Evolutionary conservation across 2,797 vertebrate genomes (phyloP).

Genomic region (Thalassophryne amazonica): DNA sequence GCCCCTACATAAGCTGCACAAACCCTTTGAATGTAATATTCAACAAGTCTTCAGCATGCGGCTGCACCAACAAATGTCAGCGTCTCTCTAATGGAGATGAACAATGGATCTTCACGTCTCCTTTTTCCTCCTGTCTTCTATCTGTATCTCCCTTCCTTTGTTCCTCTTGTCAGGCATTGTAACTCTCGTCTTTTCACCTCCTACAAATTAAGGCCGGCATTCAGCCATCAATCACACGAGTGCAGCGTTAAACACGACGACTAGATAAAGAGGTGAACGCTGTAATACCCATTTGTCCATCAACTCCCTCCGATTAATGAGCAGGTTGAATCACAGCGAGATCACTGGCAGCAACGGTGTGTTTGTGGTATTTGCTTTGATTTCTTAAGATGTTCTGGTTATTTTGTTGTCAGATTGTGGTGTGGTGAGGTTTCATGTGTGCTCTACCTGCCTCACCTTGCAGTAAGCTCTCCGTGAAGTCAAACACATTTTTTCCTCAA

Average conservation of each 20-base stretch:
- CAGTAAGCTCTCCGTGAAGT: constrained; percentile 54
- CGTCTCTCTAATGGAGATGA: constrained; percentile 26
- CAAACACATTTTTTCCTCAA: constrained; percentile 68
- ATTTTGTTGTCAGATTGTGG: constrained; percentile 34
- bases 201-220: constrained; percentile 55
- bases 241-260: constrained; percentile 23
- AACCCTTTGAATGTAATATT: constrained; percentile 13
- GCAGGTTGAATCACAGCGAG: constrained; percentile 38
- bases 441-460: constrained; percentile 32
- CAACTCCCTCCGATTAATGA: constrained; percentile 45
- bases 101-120: constrained; percentile 52
- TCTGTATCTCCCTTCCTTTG: constrained; percentile 44
- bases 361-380: constrained; percentile 14
- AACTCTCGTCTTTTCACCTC: constrained; percentile 45
- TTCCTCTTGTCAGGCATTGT: constrained; percentile 58
- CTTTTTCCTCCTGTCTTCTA: constrained; percentile 23
- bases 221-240: constrained; percentile 66
- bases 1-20: neutral
- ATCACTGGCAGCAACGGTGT: neutral
- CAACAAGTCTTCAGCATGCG: constrained; percentile 17
- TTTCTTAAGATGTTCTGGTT: constrained; percentile 19
- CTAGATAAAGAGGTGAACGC: constrained; percentile 50
- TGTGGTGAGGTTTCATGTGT: neutral
- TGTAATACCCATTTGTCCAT: constrained; percentile 54
- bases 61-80: constrained; percentile 35